Evolutionary conservation across 1,140 invertebrate genomes (phyloP).

Genomic region (Gonatopus flavifemur): DNA sequence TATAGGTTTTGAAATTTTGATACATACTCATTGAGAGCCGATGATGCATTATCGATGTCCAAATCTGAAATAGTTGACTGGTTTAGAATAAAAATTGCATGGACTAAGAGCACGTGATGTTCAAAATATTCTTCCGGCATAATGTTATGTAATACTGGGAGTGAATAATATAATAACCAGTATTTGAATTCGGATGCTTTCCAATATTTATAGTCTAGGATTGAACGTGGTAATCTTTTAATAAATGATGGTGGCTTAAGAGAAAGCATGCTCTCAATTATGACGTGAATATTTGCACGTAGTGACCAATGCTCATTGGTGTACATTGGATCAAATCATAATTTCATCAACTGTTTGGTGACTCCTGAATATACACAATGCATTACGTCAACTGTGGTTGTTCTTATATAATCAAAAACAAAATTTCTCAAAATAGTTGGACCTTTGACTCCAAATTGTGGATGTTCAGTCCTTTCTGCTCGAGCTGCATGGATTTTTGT

Average conservation of each 20-base stretch:
- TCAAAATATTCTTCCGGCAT: conserved; percentile 6
- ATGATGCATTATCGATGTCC: neutral
- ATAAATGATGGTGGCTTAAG: conserved; percentile 6
- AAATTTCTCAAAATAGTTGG: neutral
- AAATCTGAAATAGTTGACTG: neutral
- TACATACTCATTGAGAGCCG: neutral
- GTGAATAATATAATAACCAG: conserved; percentile 8
- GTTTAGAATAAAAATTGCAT: conserved; percentile 1
- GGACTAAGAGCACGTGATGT: conserved; percentile 9
- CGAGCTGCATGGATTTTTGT: neutral
- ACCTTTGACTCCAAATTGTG: conserved; percentile 3
- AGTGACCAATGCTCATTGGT: conserved; percentile 3
- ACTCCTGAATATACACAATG: conserved; percentile 9
- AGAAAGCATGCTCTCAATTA: neutral
- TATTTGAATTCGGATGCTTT: conserved; percentile 11
- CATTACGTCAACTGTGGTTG: conserved; percentile 5
- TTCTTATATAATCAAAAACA: neutral
- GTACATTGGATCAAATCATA: conserved; percentile 6
- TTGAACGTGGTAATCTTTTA: conserved; percentile 9
- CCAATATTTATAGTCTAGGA: conserved; percentile 11
- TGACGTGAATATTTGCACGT: neutral
- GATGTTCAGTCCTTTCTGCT: neutral
- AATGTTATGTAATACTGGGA: conserved; percentile 8
- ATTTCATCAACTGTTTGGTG: neutral
- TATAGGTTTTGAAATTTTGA: conserved; percentile 5